phyloP scores from a whole-genome alignment of 2,888 invertebrate species.

The Amitus sp. region DNA sequence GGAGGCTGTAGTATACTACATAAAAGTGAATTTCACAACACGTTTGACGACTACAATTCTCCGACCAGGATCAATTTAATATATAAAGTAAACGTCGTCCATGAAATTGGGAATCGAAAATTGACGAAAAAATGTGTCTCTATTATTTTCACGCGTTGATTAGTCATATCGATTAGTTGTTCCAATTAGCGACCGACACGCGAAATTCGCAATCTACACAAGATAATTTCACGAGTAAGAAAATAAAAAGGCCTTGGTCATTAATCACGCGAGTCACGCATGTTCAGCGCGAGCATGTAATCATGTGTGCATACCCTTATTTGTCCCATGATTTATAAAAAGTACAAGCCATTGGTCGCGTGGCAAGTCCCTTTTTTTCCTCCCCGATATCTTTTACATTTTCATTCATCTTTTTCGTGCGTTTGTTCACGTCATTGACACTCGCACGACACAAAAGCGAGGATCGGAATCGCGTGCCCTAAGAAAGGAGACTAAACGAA shows the following conservation, averaged over 20 bases:
- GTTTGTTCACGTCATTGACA: slow-evolving; percentile 25
- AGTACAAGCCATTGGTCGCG: slow-evolving; percentile 38
- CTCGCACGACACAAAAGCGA: slow-evolving; percentile 15
- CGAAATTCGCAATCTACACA: slow-evolving; percentile 2
- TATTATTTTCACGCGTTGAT: too few relatives aligned
- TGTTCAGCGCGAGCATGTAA: slow-evolving; percentile 33
- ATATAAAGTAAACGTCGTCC: too few relatives aligned
- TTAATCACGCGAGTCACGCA: slow-evolving; percentile 38
- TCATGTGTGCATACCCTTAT: slow-evolving; percentile 36
- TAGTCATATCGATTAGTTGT: too few relatives aligned
- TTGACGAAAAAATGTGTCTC: too few relatives aligned
- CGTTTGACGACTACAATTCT: too few relatives aligned
- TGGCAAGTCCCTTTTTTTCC: slow-evolving; percentile 30
- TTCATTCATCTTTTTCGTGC: slow-evolving; percentile 25
- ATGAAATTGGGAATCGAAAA: too few relatives aligned
- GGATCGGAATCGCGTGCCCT: too few relatives aligned
- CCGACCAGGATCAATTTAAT: too few relatives aligned
- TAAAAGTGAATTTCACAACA: too few relatives aligned
- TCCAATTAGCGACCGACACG: neutral
- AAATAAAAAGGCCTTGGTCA: slow-evolving; percentile 16
- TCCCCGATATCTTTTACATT: slow-evolving; percentile 18
- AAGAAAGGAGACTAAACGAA: slow-evolving; percentile 24
- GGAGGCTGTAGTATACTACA: too few relatives aligned
- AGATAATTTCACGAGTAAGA: slow-evolving; percentile 9
- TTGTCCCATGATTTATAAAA: slow-evolving; percentile 42